phyloP scores from a whole-genome alignment of 2,113 vertebrate genomes.

The Eudyptes chrysolophus region DNA sequence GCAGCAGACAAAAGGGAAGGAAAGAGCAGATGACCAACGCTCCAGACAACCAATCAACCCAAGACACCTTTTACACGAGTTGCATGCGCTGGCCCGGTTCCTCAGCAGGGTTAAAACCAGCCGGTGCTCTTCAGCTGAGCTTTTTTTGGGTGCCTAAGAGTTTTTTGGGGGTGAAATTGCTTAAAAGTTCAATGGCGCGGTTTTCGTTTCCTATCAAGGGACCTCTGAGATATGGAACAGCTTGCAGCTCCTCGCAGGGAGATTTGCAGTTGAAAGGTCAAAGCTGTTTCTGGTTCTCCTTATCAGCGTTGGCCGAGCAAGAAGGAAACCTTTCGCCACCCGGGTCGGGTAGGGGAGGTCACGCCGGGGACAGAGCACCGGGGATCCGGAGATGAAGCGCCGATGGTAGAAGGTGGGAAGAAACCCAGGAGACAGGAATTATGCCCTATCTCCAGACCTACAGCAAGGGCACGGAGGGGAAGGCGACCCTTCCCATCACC shows the following conservation, averaged over 20 bases:
- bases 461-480: not conserved
- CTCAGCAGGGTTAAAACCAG: not conserved
- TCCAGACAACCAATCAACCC: not conserved
- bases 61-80: fast-evolving
- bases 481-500: not conserved
- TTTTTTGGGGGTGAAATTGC: not conserved
- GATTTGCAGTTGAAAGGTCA: conserved; percentile 79
- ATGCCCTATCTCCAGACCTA: not conserved
- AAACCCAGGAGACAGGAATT: not conserved
- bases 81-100: fast-evolving
- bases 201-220: conserved; percentile 38
- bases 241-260: not conserved
- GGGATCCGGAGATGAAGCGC: not conserved
- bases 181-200: not conserved
- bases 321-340: conserved; percentile 46
- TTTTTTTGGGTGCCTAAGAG: not conserved
- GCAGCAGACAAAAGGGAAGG: not conserved
- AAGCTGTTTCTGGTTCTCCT: conserved; percentile 83
- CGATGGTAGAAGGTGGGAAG: not conserved
- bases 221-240: not conserved
- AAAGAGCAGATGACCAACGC: fast-evolving
- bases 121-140: fast-evolving
- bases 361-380: not conserved
- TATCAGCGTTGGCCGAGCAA: conserved; percentile 71
- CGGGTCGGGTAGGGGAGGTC: conserved; percentile 53